Evolutionary conservation across 2,888 invertebrate species (phyloP).

Genomic region (Platycheirus albimanus): DNA sequence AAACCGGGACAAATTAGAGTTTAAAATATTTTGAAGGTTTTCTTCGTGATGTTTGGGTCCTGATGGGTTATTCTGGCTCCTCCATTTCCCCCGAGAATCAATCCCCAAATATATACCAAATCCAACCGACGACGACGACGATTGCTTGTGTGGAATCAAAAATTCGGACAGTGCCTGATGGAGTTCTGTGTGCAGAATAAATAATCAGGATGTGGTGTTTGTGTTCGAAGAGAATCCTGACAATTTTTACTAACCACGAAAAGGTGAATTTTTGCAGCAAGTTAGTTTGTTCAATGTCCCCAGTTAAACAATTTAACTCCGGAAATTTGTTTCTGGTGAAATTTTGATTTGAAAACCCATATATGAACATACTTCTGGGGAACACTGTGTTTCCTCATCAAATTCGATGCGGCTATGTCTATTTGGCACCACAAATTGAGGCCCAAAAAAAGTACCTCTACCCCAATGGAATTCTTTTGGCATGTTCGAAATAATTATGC

Average conservation of each 20-base stretch:
- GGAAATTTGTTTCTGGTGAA: slow-evolving; percentile 3
- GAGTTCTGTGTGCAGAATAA: slow-evolving; percentile 63
- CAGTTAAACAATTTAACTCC: background rate
- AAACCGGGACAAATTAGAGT: slow-evolving; percentile 63
- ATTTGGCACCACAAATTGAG: slow-evolving; percentile 69
- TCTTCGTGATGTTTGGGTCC: slow-evolving; percentile 17
- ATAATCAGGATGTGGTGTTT: slow-evolving; percentile 56
- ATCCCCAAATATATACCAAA: background rate
- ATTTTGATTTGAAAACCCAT: background rate
- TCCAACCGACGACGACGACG: too few species aligned
- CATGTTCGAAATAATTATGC: slow-evolving; percentile 71
- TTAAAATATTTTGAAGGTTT: slow-evolving; percentile 55
- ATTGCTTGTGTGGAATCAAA: slow-evolving; percentile 50
- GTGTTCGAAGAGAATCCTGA: slow-evolving; percentile 48
- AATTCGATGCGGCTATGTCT: slow-evolving; percentile 50
- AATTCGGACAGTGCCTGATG: slow-evolving; percentile 51
- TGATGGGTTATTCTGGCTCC: too few species aligned
- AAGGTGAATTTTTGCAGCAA: background rate
- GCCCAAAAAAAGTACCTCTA: slow-evolving; percentile 21
- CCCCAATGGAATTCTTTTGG: slow-evolving; percentile 64
- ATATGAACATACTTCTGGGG: background rate
- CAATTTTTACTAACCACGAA: slow-evolving; percentile 31
- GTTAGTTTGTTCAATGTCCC: background rate
- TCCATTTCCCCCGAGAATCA: slow-evolving; percentile 21
- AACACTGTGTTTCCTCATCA: background rate